Conservation (phyloP, 2,888 invertebrate genomes). For the Chrysolina haemoptera region DNA sequence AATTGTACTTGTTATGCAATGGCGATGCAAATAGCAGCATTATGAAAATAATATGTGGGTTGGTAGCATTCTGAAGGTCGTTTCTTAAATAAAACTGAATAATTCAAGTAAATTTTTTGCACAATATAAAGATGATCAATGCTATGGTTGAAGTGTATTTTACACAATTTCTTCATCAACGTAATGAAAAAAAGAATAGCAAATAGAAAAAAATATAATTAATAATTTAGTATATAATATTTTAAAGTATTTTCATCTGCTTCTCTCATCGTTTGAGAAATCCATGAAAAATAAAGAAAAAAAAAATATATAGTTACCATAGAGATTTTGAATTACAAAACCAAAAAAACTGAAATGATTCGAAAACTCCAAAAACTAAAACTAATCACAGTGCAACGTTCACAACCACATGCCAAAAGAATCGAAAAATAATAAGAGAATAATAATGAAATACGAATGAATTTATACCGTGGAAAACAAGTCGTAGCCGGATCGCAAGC, state of each 20-base stretch:
- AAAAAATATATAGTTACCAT: conserved; percentile 36
- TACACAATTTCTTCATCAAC: background rate
- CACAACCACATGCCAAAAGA: conserved; percentile 35
- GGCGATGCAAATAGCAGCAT: background rate
- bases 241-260: background rate
- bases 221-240: too few species aligned
- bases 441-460: conserved; percentile 12
- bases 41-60: background rate
- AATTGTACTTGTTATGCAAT: background rate
- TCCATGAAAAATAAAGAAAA: conserved; percentile 5
- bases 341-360: conserved; percentile 19
- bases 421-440: conserved; percentile 24
- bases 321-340: conserved; percentile 17
- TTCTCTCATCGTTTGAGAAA: background rate
- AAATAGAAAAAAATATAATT: background rate
- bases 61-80: background rate
- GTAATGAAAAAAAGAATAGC: background rate
- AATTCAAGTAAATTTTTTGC: too few species aligned
- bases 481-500: conserved; percentile 6
- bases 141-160: background rate
- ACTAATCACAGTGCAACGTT: conserved; percentile 30
- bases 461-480: conserved; percentile 29
- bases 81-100: background rate
- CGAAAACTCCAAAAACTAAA: conserved; percentile 31
- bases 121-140: too few species aligned